Evolutionary conservation across 2,797 vertebrate genomes (phyloP).

Genomic region (Dromococcyx pavoninus): DNA sequence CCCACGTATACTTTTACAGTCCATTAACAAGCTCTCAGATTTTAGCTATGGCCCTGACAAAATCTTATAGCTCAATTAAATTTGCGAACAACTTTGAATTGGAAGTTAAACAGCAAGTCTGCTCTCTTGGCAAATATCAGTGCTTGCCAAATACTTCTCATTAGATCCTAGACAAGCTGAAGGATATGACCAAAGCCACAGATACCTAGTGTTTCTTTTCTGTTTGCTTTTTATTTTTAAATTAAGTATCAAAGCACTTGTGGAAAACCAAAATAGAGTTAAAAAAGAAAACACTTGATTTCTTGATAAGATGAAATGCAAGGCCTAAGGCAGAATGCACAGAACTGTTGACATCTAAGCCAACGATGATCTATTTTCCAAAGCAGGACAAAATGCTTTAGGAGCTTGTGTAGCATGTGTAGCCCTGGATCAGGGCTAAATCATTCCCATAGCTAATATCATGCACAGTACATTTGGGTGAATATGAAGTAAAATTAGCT

Average conservation of each 20-base stretch:
- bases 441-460: neutral
- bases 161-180: neutral
- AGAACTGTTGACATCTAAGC: slow-evolving; percentile 24
- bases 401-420: neutral
- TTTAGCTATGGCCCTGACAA: neutral
- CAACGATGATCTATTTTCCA: slow-evolving; percentile 29
- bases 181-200: neutral
- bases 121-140: neutral
- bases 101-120: neutral
- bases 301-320: slow-evolving; percentile 56
- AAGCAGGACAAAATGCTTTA: slow-evolving; percentile 37
- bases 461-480: neutral
- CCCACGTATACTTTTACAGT: neutral
- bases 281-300: slow-evolving; percentile 26
- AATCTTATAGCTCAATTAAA: neutral
- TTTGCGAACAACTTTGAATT: neutral
- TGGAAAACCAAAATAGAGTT: slow-evolving; percentile 37
- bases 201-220: neutral
- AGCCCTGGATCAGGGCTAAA: neutral
- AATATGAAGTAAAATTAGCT: neutral
- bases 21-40: neutral
- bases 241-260: slow-evolving; percentile 49
- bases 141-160: neutral
- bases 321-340: slow-evolving; percentile 30
- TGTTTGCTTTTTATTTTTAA: slow-evolving; percentile 17